phyloP scores from a whole-genome alignment of 2,888 invertebrate species.

The Boloria euphrosyne region DNA sequence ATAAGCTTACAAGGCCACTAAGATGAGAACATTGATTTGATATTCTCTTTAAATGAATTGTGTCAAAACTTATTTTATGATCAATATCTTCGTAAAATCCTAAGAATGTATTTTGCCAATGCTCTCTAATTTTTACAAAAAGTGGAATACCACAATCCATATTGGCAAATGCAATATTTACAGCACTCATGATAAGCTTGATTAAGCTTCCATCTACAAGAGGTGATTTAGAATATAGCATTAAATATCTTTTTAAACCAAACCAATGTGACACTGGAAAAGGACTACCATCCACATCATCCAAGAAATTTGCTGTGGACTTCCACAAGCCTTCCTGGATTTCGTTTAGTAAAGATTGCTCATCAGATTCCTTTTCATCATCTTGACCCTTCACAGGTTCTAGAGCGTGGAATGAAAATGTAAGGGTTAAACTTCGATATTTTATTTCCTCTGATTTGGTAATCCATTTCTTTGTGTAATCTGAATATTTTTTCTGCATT shows the following conservation, averaged over 20 bases:
- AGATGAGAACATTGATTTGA: slow-evolving; percentile 92
- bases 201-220: slow-evolving; percentile 87
- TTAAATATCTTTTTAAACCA: slow-evolving; percentile 91
- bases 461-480: slow-evolving; percentile 71
- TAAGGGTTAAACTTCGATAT: slow-evolving; percentile 61
- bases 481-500: slow-evolving; percentile 50
- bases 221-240: slow-evolving; percentile 85
- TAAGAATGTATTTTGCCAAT: slow-evolving; percentile 89
- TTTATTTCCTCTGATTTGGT: slow-evolving; percentile 68
- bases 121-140: slow-evolving; percentile 92
- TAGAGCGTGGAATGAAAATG: slow-evolving; percentile 60
- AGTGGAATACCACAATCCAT: slow-evolving; percentile 91
- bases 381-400: slow-evolving; percentile 52
- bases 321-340: slow-evolving; percentile 71
- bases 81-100: slow-evolving; percentile 91
- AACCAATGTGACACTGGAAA: slow-evolving; percentile 88
- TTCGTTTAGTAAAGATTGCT: slow-evolving; percentile 80
- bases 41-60: slow-evolving; percentile 91
- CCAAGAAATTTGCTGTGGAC: slow-evolving; percentile 67
- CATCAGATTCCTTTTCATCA: slow-evolving; percentile 62
- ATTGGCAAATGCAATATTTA: slow-evolving; percentile 91
- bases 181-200: slow-evolving; percentile 90
- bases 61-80: slow-evolving; percentile 92
- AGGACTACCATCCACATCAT: slow-evolving; percentile 70
- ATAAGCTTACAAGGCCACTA: slow-evolving; percentile 91